Conservation (phyloP, 2,888 invertebrate species). For the Drosophila pullipes region DNA sequence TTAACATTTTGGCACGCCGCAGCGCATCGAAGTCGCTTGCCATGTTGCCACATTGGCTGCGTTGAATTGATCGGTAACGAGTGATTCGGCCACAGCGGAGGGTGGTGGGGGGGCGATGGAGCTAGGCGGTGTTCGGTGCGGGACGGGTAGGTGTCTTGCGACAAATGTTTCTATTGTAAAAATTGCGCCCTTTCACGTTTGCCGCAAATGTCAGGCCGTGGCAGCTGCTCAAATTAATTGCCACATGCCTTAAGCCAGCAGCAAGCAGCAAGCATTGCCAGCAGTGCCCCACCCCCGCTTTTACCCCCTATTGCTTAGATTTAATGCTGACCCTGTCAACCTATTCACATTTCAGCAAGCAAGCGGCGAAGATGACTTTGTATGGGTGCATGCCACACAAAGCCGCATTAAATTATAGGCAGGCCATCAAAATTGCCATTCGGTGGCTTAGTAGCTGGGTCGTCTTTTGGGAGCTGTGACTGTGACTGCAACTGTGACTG, state of each 20-base stretch:
- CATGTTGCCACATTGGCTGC: constrained; percentile 57
- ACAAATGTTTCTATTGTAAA: constrained; percentile 71
- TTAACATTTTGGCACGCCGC: constrained; percentile 70
- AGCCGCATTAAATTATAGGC: constrained; percentile 70
- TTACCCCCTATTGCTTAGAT: constrained; percentile 7
- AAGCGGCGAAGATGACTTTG: constrained; percentile 57
- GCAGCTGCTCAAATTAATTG: constrained; percentile 68
- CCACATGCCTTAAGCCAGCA: constrained; percentile 50
- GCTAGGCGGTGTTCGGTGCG: background rate
- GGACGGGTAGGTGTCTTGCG: constrained; percentile 43
- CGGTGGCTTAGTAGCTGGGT: constrained; percentile 29
- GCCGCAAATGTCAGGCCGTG: constrained; percentile 65
- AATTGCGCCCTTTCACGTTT: constrained; percentile 75
- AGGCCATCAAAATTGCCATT: constrained; percentile 55
- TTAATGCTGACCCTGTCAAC: constrained; percentile 68
- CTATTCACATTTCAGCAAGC: constrained; percentile 69
- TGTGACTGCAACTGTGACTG: constrained; percentile 8
- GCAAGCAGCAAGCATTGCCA: background rate
- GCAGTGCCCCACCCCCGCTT: constrained; percentile 1
- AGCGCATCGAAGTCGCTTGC: constrained; percentile 60
- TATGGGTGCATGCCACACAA: constrained; percentile 61
- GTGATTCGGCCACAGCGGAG: constrained; percentile 31
- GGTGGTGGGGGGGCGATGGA: background rate
- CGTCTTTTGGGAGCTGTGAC: constrained; percentile 17
- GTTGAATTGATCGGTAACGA: constrained; percentile 50